Evolutionary conservation across 2,797 vertebrate genomes (phyloP).

Genomic region (Galagoides demidoff): DNA sequence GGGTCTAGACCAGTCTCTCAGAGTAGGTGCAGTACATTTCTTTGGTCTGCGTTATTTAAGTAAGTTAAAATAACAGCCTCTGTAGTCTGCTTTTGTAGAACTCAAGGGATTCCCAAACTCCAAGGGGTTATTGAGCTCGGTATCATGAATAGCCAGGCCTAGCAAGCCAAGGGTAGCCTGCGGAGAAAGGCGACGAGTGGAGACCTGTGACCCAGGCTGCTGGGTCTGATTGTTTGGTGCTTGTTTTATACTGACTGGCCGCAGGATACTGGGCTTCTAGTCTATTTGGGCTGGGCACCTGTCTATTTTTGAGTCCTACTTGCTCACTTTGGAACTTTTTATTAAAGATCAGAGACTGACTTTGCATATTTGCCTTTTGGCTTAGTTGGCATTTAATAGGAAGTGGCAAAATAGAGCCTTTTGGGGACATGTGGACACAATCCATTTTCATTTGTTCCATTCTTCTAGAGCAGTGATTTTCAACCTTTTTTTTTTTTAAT

Average conservation of each 20-base stretch:
- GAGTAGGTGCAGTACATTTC: not conserved
- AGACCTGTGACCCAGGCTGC: not conserved
- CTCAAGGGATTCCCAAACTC: not conserved
- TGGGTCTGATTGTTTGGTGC: not conserved
- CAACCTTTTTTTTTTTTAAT: too few species aligned
- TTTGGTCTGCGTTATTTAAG: not conserved
- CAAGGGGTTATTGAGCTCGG: not conserved
- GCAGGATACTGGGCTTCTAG: not conserved
- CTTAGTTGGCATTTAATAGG: not conserved
- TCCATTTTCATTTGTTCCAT: not conserved
- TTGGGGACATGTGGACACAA: not conserved
- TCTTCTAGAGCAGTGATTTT: not conserved
- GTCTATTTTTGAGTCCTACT: not conserved
- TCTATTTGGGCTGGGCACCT: too few species aligned
- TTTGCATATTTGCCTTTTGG: not conserved
- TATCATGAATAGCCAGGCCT: not conserved
- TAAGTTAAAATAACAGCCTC: not conserved
- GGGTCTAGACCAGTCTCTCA: not conserved
- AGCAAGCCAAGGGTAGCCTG: not conserved
- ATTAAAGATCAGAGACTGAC: not conserved
- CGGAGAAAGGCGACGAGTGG: not conserved
- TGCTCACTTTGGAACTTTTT: not conserved
- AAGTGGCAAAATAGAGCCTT: not conserved
- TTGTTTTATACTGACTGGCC: not conserved
- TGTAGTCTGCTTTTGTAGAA: not conserved